Conservation (phyloP, 2,797 vertebrate species). For the Pteronotus mesoamericanus region DNA sequence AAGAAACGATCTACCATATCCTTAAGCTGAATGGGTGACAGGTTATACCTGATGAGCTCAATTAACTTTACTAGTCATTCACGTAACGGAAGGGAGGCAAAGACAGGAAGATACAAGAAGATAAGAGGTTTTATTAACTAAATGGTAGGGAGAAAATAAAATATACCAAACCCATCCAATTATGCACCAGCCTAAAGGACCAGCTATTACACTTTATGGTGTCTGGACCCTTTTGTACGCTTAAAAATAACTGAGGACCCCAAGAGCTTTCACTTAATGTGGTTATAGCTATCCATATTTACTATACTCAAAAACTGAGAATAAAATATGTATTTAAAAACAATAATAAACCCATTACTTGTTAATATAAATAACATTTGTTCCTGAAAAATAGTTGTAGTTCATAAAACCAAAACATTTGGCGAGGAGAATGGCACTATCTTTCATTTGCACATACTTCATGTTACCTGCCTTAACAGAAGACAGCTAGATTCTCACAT, state of each 20-base stretch:
- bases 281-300: background rate
- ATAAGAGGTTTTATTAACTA: background rate
- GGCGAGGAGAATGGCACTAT: background rate
- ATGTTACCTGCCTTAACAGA: background rate
- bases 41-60: background rate
- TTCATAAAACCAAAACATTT: background rate
- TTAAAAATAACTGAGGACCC: background rate
- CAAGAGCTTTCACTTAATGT: background rate
- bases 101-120: background rate
- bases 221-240: background rate
- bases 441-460: background rate
- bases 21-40: background rate
- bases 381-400: background rate
- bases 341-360: background rate
- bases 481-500: background rate
- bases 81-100: background rate
- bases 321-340: background rate
- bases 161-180: background rate
- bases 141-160: background rate
- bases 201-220: background rate
- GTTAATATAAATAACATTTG: background rate
- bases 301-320: background rate
- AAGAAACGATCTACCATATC: background rate
- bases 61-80: background rate
- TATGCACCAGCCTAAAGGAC: background rate